Conservation (phyloP, 2,888 invertebrate genomes). For the Lasioglossum calceatum region DNA sequence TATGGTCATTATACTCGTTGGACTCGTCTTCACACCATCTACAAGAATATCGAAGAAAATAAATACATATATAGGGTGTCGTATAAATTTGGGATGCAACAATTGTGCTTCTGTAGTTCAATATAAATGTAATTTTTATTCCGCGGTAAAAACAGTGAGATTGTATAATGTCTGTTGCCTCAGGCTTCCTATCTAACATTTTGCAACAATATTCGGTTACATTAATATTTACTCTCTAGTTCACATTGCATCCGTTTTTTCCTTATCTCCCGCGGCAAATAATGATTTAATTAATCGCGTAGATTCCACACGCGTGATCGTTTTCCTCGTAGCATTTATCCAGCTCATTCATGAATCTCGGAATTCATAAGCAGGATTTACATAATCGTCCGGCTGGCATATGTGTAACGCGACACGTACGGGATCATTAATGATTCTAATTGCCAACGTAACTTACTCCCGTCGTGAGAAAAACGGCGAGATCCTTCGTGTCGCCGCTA, state of each 20-base stretch:
- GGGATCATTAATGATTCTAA: neutral
- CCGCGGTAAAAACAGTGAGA: too few relatives aligned
- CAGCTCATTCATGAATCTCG: conserved; percentile 36
- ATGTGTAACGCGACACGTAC: neutral
- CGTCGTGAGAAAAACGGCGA: neutral
- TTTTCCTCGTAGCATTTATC: conserved; percentile 24
- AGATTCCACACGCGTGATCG: neutral
- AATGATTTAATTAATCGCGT: conserved; percentile 24
- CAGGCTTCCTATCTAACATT: neutral
- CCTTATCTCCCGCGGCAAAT: neutral
- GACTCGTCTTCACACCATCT: neutral
- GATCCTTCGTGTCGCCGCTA: neutral
- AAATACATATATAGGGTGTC: neutral
- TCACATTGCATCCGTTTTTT: neutral
- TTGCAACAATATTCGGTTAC: neutral
- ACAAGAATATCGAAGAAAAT: neutral
- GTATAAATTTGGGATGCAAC: neutral
- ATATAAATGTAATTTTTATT: too few relatives aligned
- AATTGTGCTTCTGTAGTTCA: too few relatives aligned
- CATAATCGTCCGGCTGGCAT: conserved; percentile 11
- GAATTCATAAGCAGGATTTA: conserved; percentile 5
- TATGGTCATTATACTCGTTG: neutral
- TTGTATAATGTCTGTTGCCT: neutral
- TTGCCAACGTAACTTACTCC: neutral
- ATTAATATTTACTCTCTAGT: neutral